A percentile compares a stretch with the other conserved stretches of the same genome.
phyloP scores from a whole-genome alignment of 2,113 vertebrate genomes.

The Artemisiospiza belli region DNA sequence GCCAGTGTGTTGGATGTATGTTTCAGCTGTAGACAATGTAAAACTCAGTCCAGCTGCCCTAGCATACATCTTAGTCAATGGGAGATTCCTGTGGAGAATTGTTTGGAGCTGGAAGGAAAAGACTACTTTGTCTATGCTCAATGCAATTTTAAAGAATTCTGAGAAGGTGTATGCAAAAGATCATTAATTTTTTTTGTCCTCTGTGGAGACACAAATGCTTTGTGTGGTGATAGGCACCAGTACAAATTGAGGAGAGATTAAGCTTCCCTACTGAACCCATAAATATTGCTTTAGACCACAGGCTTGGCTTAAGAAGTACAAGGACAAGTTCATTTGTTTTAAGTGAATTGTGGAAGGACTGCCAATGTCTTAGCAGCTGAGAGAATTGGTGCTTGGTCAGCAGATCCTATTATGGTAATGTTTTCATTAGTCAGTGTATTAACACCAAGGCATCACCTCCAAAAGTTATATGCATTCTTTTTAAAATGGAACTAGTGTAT shows the following conservation, averaged over 20 bases:
- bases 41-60: neutral
- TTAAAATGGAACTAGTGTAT: neutral
- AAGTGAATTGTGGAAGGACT: slow-evolving; percentile 17
- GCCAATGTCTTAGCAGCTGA: slow-evolving; percentile 10
- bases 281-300: neutral
- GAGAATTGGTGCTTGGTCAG: slow-evolving; percentile 26
- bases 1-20: neutral
- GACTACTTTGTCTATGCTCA: neutral
- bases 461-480: neutral
- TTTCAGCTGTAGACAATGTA: neutral
- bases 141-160: neutral
- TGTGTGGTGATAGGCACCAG: neutral
- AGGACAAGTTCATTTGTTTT: slow-evolving; percentile 14
- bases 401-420: neutral
- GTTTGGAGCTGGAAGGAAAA: neutral
- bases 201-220: neutral
- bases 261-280: neutral
- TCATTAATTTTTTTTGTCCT: neutral
- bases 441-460: neutral
- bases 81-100: neutral
- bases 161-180: neutral
- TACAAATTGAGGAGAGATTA: neutral
- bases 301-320: slow-evolving; percentile 15
- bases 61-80: neutral
- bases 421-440: neutral